Base-by-base conservation (phyloP, 2,113 vertebrate species). In the Callionymus lyra region DNA sequence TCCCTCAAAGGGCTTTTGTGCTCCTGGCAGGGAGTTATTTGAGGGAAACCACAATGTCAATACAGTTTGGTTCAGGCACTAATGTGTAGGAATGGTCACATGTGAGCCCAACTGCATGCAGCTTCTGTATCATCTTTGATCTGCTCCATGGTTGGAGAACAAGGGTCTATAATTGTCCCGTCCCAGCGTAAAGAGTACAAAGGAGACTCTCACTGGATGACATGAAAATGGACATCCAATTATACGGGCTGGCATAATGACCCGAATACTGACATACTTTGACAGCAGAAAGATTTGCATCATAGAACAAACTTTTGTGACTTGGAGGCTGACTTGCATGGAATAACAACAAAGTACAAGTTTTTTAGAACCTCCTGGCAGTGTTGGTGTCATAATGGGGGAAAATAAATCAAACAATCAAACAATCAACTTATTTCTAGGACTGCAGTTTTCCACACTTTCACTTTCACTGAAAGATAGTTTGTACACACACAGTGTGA, bases 111-210 rank as follows among this genome's bases (percentile, higher is more conserved):
- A 39, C 41, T 34, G 34, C 71, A 60, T 10, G 31, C 6, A 9
- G 63, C 37, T 21, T 14, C 27, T 1, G 34, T 41, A 21, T 51
- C 45, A 38, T 21, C 72, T 74, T 67, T 74, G 66, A 79, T 77
- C 56, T 69, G 9, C 4, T 6, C 41, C 43, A 0, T 44, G 50
- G 67, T 48, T 59, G 67, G 53, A 48, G 27, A 48, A 51, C 38
- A 15, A 46, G 34, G 44, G 53, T 17, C 38, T 10, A 16, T 57
- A 72, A 76, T 64, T 63, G 53, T 63, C 53, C 47, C 53, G 34
- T 52, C 12, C 4, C 8, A 9, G 61, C 45, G 41, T 38, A 48
- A 51, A 37, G 52, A 31, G 45, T 48, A 75, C 61, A 75, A 68
- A 65, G 58, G 53, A 59, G 2, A 17, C 32, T 41, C 35, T 64